Evolutionary conservation across 2,113 vertebrate species (phyloP).

Genomic region (Phasianus colchicus): DNA sequence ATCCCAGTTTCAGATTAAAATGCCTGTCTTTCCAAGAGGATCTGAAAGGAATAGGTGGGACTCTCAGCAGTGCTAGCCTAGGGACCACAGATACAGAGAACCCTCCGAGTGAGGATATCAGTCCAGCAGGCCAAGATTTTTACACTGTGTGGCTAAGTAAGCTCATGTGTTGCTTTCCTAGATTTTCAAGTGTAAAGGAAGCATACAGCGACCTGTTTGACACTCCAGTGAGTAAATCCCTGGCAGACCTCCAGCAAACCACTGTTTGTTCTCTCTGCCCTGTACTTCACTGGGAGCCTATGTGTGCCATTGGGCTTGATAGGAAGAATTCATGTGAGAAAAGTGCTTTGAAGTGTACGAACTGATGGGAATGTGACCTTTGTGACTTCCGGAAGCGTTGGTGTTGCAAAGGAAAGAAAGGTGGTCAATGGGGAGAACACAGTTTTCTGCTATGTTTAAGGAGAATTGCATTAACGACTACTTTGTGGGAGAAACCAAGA

Average conservation of each 20-base stretch:
- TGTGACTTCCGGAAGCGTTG: neutral
- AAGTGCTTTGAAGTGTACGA: rapidly evolving
- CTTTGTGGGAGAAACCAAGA: neutral
- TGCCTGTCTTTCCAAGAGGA: neutral
- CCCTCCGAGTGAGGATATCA: neutral
- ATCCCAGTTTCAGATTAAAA: neutral
- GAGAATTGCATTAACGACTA: neutral
- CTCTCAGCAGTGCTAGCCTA: neutral
- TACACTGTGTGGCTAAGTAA: neutral
- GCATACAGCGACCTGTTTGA: neutral
- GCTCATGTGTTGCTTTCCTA: neutral
- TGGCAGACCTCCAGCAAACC: neutral
- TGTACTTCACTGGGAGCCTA: neutral
- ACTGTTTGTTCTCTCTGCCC: neutral
- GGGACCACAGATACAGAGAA: neutral
- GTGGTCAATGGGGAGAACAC: neutral
- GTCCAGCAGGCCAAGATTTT: neutral
- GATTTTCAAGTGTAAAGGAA: neutral
- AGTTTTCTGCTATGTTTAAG: neutral
- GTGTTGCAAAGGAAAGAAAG: neutral
- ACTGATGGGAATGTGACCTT: neutral
- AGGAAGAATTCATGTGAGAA: neutral
- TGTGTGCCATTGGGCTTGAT: neutral
- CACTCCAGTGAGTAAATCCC: neutral
- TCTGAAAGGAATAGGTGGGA: neutral